phyloP scores from a whole-genome alignment of 2,113 vertebrate genomes.

The Apeltes quadracus region DNA sequence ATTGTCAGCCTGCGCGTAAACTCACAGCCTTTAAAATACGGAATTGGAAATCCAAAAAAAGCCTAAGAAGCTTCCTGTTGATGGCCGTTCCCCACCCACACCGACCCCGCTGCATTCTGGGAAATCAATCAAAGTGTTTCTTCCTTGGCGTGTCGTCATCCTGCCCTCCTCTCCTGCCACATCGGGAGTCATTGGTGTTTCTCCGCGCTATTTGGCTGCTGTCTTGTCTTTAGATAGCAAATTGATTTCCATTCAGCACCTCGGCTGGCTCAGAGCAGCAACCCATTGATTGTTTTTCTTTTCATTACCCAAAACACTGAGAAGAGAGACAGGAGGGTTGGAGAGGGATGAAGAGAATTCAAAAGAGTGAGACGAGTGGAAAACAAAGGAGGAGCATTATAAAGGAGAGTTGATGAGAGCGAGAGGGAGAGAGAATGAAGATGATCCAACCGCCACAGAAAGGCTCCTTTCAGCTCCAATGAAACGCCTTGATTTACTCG shows the following conservation, averaged over 20 bases:
- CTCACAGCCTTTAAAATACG: conserved; percentile 19
- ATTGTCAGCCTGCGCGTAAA: not conserved
- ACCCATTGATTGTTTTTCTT: conserved; percentile 60
- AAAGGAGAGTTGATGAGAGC: not conserved
- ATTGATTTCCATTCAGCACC: conserved; percentile 71
- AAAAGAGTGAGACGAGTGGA: conserved; percentile 14
- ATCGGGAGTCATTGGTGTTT: conserved; percentile 30
- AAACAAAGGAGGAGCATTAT: not conserved
- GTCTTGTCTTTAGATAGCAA: conserved; percentile 55
- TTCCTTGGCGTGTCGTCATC: conserved; percentile 3
- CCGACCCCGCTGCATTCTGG: not conserved
- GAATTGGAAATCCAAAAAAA: not conserved
- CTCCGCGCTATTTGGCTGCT: conserved; percentile 47
- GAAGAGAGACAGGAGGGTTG: conserved; percentile 9
- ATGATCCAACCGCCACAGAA: conserved; percentile 25
- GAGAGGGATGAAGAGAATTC: not conserved
- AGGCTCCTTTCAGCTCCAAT: conserved; percentile 41
- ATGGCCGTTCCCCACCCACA: conserved; percentile 24
- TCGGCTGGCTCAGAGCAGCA: conserved; percentile 51
- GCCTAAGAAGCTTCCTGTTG: not conserved
- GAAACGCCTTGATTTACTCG: conserved; percentile 49
- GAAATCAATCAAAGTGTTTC: conserved; percentile 17
- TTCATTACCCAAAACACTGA: conserved; percentile 58
- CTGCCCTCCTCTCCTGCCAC: not conserved
- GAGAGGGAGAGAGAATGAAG: not conserved